Base-by-base conservation (phyloP, 2,888 invertebrate species). In the Podotricha telesiphe region DNA sequence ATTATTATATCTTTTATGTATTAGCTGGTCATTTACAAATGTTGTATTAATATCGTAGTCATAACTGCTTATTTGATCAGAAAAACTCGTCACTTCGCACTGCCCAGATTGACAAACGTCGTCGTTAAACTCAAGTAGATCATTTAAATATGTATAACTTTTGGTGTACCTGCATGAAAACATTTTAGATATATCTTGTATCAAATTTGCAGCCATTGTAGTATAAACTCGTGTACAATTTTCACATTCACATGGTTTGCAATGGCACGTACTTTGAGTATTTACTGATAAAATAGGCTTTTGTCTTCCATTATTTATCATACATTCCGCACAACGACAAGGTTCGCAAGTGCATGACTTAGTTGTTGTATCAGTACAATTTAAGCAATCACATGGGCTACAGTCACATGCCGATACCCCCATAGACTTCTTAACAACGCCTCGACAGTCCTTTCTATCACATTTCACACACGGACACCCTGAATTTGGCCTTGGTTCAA, bases 201-300 rank as follows among this genome's bases (percentile, higher is more conserved):
- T 78, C 34, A 69, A 45, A 66, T 71, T 79, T 4, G 81, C 73
- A n/a, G 79, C 56, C 51, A 78, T 66, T n/a, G 79, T 71, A 7
- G 66, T 70, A 48, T 74, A 77, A 53, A 73, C 74, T 20, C 76
- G 79, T 1, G 73, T 71, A 67, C 88, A 88, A 64, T 84, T 77
- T 37, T 74, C 73, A 67, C 88, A 89, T 42, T 83, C 80, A 72
- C 89, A 88, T 2, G 87, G 85, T 28, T 67, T 68, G 72, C 88
- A 89, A n/a, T 78, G 69, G 63, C 88, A 89, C 5, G 61, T 40
- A 42, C 72, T 73, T 17, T 73, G 76, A 45, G 75, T 76, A 7
- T 82, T 76, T 6, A 81, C 82, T 0, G 86, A 80, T 22, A 81
- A 74, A 13, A 81, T 55, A 4, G 74, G 71, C 59, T 71, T 61